These are phyloP conservation scores for Anguilla pacifica DNA, from an alignment of 2,797 vertebrate genomes.

Conservation along the genomic window DNA sequence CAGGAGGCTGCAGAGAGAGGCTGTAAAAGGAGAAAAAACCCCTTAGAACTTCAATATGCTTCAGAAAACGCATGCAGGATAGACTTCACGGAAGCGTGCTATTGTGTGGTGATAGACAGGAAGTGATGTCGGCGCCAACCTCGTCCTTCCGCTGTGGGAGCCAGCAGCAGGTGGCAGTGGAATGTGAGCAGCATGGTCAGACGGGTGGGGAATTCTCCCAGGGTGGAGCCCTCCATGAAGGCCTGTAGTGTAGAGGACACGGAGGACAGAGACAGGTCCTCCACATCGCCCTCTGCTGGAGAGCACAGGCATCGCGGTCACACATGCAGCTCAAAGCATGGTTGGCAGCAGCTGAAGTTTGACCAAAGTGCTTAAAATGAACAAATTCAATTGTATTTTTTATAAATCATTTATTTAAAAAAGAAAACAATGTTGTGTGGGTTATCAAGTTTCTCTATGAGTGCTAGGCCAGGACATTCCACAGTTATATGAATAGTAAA, in stretches of 20 bases:
- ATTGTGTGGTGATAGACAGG: neutral
- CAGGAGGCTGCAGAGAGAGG: constrained; percentile 81
- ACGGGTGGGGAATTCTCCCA: constrained; percentile 87
- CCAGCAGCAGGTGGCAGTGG: constrained; percentile 91
- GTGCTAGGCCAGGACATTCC: neutral
- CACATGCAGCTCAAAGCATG: neutral
- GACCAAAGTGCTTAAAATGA: neutral
- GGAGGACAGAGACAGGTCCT: constrained; percentile 66
- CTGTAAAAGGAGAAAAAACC: constrained; percentile 65
- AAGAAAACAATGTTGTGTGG: neutral
- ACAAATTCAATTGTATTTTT: neutral
- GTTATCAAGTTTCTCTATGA: neutral
- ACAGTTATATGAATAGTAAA: neutral
- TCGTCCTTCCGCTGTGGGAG: constrained; percentile 75
- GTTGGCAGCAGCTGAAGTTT: neutral
- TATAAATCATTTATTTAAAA: neutral
- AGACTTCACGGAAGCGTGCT: neutral
- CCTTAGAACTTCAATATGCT: neutral
- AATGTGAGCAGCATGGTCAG: constrained; percentile 87
- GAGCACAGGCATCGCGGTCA: neutral
- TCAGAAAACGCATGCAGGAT: neutral
- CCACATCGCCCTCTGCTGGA: constrained; percentile 50
- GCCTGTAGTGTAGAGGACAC: constrained; percentile 84
- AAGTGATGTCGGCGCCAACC: constrained; percentile 64
- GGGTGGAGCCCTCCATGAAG: constrained; percentile 88